These are phyloP conservation scores for Nymphicus hollandicus DNA, from an alignment of 2,113 vertebrate genomes.

Conservation along the genomic window DNA sequence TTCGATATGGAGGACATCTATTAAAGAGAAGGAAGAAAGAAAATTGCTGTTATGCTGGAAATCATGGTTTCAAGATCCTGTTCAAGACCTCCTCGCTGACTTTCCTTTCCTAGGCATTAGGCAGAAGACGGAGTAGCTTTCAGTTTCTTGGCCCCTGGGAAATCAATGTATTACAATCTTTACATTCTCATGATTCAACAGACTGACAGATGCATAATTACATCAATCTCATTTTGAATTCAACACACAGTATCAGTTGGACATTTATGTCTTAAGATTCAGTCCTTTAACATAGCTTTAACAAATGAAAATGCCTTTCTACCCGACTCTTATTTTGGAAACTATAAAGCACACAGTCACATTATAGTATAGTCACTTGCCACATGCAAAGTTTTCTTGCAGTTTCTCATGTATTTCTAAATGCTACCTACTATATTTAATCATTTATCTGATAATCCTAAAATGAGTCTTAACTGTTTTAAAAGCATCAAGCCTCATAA, in stretches of 20 bases:
- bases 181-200: neutral
- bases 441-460: neutral
- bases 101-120: conserved; percentile 17
- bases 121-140: conserved; percentile 12
- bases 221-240: neutral
- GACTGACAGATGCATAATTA: neutral
- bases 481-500: neutral
- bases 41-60: neutral
- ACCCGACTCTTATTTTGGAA: neutral
- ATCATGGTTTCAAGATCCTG: conserved; percentile 16
- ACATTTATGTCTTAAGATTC: neutral
- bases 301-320: neutral
- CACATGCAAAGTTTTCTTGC: neutral
- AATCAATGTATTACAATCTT: conserved; percentile 23
- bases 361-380: neutral
- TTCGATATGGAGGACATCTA: neutral
- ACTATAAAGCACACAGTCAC: neutral
- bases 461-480: neutral
- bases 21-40: neutral
- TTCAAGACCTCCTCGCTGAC: conserved; percentile 12
- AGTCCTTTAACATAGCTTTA: neutral
- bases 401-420: neutral
- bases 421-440: neutral
- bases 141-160: conserved; percentile 28
- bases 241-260: neutral